Percentiles rank a stretch among this genome's conserved stretches.
Conservation (phyloP, 2,797 vertebrate species). For the Hafferia zeledoni region DNA sequence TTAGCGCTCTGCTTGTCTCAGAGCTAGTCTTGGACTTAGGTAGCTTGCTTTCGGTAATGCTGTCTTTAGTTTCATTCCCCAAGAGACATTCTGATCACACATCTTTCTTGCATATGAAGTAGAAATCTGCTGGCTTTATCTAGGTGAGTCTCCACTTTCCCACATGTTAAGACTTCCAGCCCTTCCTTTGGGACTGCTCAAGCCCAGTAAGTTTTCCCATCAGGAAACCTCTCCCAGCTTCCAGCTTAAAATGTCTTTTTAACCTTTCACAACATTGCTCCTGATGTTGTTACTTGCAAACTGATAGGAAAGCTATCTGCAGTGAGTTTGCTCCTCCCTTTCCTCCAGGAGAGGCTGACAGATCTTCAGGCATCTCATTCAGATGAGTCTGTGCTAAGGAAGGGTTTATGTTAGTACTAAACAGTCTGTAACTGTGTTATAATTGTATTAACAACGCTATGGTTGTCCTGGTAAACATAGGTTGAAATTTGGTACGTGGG, state of each 20-base stretch:
- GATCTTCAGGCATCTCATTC: neutral
- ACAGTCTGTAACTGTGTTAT: neutral
- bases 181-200: slow-evolving; percentile 49
- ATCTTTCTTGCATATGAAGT: neutral
- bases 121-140: neutral
- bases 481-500: neutral
- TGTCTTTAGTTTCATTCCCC: neutral
- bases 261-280: neutral
- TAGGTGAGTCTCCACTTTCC: slow-evolving; percentile 7
- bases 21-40: neutral
- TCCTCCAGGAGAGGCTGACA: neutral
- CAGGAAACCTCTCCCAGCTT: slow-evolving; percentile 64
- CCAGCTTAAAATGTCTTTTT: slow-evolving; percentile 12
- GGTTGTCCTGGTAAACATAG: neutral
- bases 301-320: slow-evolving; percentile 24
- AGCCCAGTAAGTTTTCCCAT: slow-evolving; percentile 31
- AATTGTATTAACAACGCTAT: neutral
- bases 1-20: neutral
- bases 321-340: slow-evolving; percentile 11
- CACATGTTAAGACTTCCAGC: neutral
- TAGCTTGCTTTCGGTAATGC: neutral
- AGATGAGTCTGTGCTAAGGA: neutral
- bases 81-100: neutral
- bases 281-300: neutral
- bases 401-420: neutral